Percentiles rank a stretch among this genome's conserved stretches.
phyloP scores from a whole-genome alignment of 2,113 vertebrate species.

The Pelodiscus sinensis region DNA sequence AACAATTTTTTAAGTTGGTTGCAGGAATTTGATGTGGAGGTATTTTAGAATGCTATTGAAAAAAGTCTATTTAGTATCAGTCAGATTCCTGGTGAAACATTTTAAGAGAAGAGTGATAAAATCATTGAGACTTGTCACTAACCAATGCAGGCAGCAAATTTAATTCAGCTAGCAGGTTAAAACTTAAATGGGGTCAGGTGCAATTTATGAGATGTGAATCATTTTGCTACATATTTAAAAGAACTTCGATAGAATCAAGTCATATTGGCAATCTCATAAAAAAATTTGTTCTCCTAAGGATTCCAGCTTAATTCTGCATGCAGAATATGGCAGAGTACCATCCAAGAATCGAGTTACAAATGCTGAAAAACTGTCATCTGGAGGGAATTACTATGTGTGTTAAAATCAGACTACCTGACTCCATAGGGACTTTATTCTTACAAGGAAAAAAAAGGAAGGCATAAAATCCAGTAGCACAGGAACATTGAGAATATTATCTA shows the following conservation, averaged over 20 bases:
- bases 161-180: background rate
- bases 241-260: background rate
- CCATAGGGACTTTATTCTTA: slow-evolving; percentile 15
- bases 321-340: background rate
- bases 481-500: background rate
- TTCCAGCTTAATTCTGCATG: background rate
- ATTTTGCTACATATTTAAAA: background rate
- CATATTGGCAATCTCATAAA: background rate
- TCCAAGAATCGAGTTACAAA: background rate
- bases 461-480: slow-evolving; percentile 14
- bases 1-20: background rate
- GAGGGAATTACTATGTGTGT: background rate
- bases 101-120: background rate
- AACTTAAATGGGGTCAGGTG: background rate
- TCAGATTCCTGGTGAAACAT: background rate
- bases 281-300: background rate
- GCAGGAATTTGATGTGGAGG: background rate
- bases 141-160: background rate
- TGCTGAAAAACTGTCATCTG: background rate
- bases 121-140: background rate
- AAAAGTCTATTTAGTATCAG: background rate
- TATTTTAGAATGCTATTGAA: background rate
- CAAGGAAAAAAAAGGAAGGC: background rate
- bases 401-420: background rate
- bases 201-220: background rate